These are phyloP conservation scores for Meloe dianella DNA, from an alignment of 2,888 invertebrate genomes.

Conservation along the genomic window DNA sequence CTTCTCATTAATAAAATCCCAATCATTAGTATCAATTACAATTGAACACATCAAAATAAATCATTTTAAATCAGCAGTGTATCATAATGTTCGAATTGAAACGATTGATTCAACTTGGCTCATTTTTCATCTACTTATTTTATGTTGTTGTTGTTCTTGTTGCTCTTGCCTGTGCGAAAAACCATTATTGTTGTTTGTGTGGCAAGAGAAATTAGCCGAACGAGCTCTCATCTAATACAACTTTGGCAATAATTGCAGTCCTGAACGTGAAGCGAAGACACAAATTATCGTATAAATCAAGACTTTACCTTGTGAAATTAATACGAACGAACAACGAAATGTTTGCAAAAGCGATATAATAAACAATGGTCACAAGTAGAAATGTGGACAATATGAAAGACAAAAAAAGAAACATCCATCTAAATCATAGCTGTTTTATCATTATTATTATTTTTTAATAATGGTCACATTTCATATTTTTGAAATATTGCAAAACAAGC, in stretches of 20 bases:
- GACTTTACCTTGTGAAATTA: conserved; percentile 8
- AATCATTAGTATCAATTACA: background rate
- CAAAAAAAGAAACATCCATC: background rate
- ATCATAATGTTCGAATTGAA: background rate
- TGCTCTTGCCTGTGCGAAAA: background rate
- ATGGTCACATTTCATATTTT: background rate
- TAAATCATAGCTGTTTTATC: background rate
- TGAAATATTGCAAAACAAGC: conserved; percentile 9
- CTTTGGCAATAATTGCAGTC: conserved; percentile 9
- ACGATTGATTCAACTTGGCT: background rate
- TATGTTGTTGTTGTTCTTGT: background rate
- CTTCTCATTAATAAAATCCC: background rate
- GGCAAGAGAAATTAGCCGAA: background rate
- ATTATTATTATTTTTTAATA: background rate
- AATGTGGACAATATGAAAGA: background rate
- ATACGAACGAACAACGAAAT: background rate
- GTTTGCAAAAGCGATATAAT: background rate
- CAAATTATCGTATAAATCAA: conserved; percentile 8
- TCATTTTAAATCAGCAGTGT: background rate
- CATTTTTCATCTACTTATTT: background rate
- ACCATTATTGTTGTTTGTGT: background rate
- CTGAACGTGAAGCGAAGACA: background rate
- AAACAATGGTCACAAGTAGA: background rate
- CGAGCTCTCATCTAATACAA: background rate
- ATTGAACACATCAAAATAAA: background rate